Base-by-base conservation (phyloP, 1,140 invertebrate species). In the Oryctes rhinoceros region DNA sequence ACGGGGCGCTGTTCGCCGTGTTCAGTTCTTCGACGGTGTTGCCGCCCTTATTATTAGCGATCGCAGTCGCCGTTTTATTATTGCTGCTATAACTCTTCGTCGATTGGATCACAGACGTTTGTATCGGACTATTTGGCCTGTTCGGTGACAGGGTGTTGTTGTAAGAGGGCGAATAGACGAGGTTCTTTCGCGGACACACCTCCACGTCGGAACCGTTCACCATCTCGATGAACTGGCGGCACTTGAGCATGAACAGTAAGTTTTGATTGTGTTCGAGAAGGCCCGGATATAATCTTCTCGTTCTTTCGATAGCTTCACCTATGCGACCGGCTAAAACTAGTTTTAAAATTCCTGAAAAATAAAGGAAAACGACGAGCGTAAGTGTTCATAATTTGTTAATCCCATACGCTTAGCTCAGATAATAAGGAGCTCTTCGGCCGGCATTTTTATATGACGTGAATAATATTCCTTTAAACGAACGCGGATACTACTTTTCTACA, bases 181-280 rank as follows among this genome's bases (percentile, higher is more conserved):
- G 82, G 80, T 82, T 86, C 75, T 84, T 83, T 76, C 86, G 82
- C 75, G 84, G 82, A 83, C 88, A 88, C 67, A 93, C 90, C 88
- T 94, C 93, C 15, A 93, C 92, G 87, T 96, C 95, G 65, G 93
- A 92, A 76, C 94, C 95, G 87, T 95, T 96, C 77, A 96, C 94
- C 95, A 96, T 96, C 90, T 99, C 98, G 35, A 99, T 95, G 89
- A 99, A 99, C 90, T 99, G 97, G 83, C 98, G 93, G 89, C 97
- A 98, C 88, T 98, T 98, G 78, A 99, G 91, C 88, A 96, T 93
- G 88, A 99, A 99, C 85, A 97, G 91, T 82, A 99, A 90, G 87
- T 98, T 85, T 94, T 91, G 86, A 93, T 93, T 74, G 97, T 97
- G 65, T 67, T 67, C 65, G 30, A 67, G 65, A 4, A 67, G 65